Evolutionary conservation across 2,797 vertebrate species (phyloP).

Genomic region (Capromys pilorides): DNA sequence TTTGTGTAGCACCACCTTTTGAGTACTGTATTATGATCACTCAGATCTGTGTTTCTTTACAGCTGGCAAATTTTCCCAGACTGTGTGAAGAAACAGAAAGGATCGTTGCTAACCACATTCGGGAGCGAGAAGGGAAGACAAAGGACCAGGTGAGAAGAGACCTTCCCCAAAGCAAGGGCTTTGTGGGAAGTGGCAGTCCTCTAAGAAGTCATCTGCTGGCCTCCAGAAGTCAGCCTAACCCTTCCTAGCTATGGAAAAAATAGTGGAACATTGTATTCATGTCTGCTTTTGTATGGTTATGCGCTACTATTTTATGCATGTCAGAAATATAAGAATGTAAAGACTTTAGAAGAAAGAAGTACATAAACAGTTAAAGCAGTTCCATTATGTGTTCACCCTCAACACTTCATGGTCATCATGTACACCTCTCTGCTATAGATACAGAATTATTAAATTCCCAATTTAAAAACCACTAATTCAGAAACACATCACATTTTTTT

Average conservation of each 20-base stretch:
- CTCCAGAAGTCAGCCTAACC: not conserved
- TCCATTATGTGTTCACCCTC: not conserved
- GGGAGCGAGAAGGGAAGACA: slow-evolving; percentile 92
- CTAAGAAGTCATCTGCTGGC: not conserved
- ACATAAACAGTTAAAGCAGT: not conserved
- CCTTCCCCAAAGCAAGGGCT: not conserved
- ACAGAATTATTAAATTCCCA: no score
- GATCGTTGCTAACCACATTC: slow-evolving; percentile 92
- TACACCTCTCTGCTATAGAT: not conserved
- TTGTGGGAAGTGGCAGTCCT: not conserved
- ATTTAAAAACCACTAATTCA: not conserved
- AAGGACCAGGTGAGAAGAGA: slow-evolving; percentile 91
- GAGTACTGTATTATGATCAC: slow-evolving; percentile 48
- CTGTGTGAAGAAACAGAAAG: slow-evolving; percentile 93
- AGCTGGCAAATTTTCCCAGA: slow-evolving; percentile 93
- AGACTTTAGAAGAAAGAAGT: slow-evolving; percentile 32
- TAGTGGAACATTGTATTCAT: not conserved
- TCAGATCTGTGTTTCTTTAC: slow-evolving; percentile 68
- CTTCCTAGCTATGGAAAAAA: not conserved
- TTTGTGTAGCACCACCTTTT: not conserved
- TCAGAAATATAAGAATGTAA: slow-evolving; percentile 25
- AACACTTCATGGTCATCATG: not conserved
- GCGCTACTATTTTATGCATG: not conserved
- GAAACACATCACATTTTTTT: slow-evolving; percentile 31
- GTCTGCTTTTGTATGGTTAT: slow-evolving; percentile 21